Percentiles rank a stretch among this genome's conserved stretches.
Evolutionary conservation across 1,140 invertebrate genomes (phyloP).

Genomic region (Thalassaphorura encarpata): DNA sequence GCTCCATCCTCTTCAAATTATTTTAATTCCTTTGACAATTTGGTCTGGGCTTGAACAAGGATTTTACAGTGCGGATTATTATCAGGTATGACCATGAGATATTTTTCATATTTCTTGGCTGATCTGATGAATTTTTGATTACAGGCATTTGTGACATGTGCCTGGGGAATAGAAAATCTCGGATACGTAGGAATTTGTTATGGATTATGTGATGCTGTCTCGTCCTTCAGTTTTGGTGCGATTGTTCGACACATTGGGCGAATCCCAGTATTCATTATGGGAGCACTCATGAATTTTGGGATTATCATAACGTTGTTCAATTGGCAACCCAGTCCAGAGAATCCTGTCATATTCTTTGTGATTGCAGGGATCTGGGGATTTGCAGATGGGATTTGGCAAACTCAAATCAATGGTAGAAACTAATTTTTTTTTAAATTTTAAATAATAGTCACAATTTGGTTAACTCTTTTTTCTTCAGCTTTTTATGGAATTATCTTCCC

Average conservation of each 20-base stretch:
- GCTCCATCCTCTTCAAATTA: slow-evolving; percentile 65
- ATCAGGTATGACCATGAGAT: background rate
- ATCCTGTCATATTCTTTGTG: slow-evolving; percentile 72
- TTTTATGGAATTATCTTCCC: slow-evolving; percentile 46
- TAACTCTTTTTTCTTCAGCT: slow-evolving; percentile 35
- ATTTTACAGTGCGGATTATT: slow-evolving; percentile 37
- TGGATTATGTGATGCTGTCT: slow-evolving; percentile 71
- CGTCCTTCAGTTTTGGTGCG: slow-evolving; percentile 77
- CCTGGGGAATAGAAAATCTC: slow-evolving; percentile 77
- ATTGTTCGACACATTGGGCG: slow-evolving; percentile 86
- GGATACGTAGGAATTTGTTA: slow-evolving; percentile 95
- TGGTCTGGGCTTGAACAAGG: slow-evolving; percentile 97
- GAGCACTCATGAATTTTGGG: slow-evolving; percentile 62
- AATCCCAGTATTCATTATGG: slow-evolving; percentile 68
- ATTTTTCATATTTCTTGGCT: background rate
- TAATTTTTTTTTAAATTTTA: background rate
- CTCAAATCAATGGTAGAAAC: slow-evolving; percentile 74
- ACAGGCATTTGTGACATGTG: slow-evolving; percentile 57
- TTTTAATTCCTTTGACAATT: slow-evolving; percentile 87
- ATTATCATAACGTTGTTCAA: slow-evolving; percentile 47
- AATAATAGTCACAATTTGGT: background rate
- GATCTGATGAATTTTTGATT: background rate
- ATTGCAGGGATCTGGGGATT: slow-evolving; percentile 69
- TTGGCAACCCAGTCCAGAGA: slow-evolving; percentile 75
- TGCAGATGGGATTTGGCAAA: slow-evolving; percentile 96